These are phyloP conservation scores for Drosophila villosipedis DNA, from an alignment of 2,888 invertebrate species.

Conservation along the genomic window DNA sequence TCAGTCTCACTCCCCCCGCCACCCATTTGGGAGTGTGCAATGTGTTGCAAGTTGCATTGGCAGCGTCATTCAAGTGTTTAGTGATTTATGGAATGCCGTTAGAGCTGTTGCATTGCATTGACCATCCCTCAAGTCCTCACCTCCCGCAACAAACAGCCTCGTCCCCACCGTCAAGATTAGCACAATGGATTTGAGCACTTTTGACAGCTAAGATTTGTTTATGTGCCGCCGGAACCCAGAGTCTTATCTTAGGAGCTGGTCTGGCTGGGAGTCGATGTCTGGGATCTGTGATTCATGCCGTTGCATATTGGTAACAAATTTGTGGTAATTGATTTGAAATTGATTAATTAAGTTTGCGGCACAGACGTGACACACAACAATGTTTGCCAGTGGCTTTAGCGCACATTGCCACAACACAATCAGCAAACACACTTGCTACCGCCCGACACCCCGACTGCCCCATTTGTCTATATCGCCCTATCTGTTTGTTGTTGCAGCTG, in stretches of 20 bases:
- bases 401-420: slow-evolving; percentile 28
- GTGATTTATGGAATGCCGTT: slow-evolving; percentile 84
- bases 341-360: slow-evolving; percentile 76
- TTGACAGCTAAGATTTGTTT: slow-evolving; percentile 83
- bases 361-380: slow-evolving; percentile 26
- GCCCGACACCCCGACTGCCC: not conserved
- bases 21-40: slow-evolving; percentile 53
- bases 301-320: slow-evolving; percentile 82
- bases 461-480: not conserved
- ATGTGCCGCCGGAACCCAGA: slow-evolving; percentile 55
- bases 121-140: not conserved
- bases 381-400: slow-evolving; percentile 49
- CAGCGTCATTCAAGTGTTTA: slow-evolving; percentile 79
- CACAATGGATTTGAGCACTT: slow-evolving; percentile 82
- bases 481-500: slow-evolving; percentile 24
- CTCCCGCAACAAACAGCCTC: not conserved
- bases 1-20: slow-evolving; percentile 8
- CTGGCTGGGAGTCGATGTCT: slow-evolving; percentile 9
- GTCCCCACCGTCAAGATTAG: slow-evolving; percentile 67
- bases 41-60: slow-evolving; percentile 80
- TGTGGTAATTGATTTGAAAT: slow-evolving; percentile 82
- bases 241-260: slow-evolving; percentile 52
- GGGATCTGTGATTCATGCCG: slow-evolving; percentile 72
- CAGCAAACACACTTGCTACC: slow-evolving; percentile 1
- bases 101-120: slow-evolving; percentile 52